Evolutionary conservation across 2,888 invertebrate genomes (phyloP).

Genomic region (Melanophora roralis): DNA sequence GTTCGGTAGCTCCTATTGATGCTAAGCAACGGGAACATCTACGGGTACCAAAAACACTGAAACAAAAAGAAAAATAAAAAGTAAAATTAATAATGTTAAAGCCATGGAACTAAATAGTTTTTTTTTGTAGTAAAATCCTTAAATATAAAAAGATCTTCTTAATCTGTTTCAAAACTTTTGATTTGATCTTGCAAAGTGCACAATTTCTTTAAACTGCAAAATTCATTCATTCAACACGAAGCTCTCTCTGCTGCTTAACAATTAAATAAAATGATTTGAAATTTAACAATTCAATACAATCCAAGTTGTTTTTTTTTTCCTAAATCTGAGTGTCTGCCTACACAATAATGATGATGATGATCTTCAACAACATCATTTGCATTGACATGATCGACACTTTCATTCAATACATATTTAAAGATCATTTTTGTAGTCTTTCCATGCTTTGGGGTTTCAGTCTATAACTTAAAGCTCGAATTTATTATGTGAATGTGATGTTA

Average conservation of each 20-base stretch:
- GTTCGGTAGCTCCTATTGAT: slow-evolving; percentile 91
- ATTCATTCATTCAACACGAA: slow-evolving; percentile 22
- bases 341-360: slow-evolving; percentile 20
- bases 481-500: slow-evolving; percentile 28
- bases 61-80: slow-evolving; percentile 68
- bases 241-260: slow-evolving; percentile 17
- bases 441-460: neutral
- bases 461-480: slow-evolving; percentile 12
- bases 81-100: neutral
- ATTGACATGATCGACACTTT: slow-evolving; percentile 13
- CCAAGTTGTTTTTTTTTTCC: neutral
- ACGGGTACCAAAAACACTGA: slow-evolving; percentile 92
- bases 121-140: too few relatives aligned
- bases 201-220: slow-evolving; percentile 13
- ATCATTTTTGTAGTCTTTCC: slow-evolving; percentile 49
- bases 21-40: slow-evolving; percentile 93
- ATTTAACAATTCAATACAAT: slow-evolving; percentile 31
- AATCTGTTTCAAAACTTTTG: neutral
- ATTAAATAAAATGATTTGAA: slow-evolving; percentile 54
- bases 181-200: neutral
- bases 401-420: slow-evolving; percentile 37
- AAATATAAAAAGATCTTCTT: too few relatives aligned
- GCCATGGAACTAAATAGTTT: too few relatives aligned
- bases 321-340: slow-evolving; percentile 43
- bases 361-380: neutral